Conservation (phyloP, 1,140 invertebrate genomes). For the Chironomus striatipennis region DNA sequence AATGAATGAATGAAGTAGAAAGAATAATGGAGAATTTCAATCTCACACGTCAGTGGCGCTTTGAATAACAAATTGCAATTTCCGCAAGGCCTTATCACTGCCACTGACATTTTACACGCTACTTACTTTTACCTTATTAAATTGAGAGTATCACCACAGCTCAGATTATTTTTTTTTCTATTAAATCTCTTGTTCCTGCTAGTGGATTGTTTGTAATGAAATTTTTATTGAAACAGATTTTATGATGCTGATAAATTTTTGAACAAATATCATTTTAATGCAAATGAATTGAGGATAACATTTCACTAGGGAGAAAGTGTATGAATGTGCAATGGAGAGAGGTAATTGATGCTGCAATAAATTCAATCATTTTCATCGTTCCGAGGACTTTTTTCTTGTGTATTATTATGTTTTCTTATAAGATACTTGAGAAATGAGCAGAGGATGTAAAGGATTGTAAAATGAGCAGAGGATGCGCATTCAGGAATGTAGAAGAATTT, state of each 20-base stretch:
- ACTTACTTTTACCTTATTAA: conserved; percentile 22
- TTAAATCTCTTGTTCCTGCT: background rate
- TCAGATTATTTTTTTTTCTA: background rate
- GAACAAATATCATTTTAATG: conserved; percentile 8
- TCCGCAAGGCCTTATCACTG: background rate
- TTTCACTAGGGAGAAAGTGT: too few species aligned
- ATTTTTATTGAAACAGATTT: background rate
- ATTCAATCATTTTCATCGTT: too few species aligned
- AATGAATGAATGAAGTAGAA: conserved; percentile 3
- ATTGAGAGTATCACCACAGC: background rate
- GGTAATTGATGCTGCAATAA: too few species aligned
- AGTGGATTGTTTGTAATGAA: background rate
- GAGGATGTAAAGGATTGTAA: too few species aligned
- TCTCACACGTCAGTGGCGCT: conserved; percentile 22
- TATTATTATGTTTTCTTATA: too few species aligned
- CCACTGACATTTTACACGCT: conserved; percentile 15
- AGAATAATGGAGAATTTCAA: conserved; percentile 17
- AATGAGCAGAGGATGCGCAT: too few species aligned
- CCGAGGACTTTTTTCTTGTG: too few species aligned
- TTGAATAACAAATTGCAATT: conserved; percentile 22
- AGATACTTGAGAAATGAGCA: too few species aligned
- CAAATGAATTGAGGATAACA: conserved; percentile 4
- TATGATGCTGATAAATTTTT: background rate
- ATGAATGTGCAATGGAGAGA: too few species aligned
- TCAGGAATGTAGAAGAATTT: too few species aligned